Conservation (phyloP, 2,888 invertebrate species). For the Agrochola litura region DNA sequence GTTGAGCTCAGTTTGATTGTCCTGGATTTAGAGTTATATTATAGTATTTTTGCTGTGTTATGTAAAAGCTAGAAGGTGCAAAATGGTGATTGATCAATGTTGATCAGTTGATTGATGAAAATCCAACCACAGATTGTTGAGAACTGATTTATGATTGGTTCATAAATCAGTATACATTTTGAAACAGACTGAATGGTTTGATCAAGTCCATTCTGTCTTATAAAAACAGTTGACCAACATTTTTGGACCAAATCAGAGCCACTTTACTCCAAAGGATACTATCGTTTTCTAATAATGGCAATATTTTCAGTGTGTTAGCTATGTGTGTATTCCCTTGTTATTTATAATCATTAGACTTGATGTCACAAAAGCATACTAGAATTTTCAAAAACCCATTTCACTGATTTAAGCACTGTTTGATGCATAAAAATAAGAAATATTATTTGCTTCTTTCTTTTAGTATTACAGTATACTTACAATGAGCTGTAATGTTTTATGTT, state of each 20-base stretch:
- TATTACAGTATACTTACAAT: not conserved
- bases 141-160: not conserved
- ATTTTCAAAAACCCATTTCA: not conserved
- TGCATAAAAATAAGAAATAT: not conserved
- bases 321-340: not conserved
- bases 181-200: not conserved
- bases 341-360: not conserved
- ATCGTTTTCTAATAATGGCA: not conserved
- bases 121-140: not conserved
- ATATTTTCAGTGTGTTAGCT: not conserved
- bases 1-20: constrained; percentile 69
- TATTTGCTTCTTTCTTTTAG: not conserved
- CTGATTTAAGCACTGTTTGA: not conserved
- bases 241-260: not conserved
- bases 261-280: not conserved
- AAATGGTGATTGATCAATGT: not conserved
- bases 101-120: not conserved
- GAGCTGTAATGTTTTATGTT: not conserved
- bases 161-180: not conserved
- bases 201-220: not conserved
- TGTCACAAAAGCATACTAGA: not conserved
- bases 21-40: constrained; percentile 70
- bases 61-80: not conserved
- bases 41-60: constrained; percentile 48
- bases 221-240: not conserved